phyloP scores from a whole-genome alignment of 2,113 vertebrate species.

The Mus pahari region DNA sequence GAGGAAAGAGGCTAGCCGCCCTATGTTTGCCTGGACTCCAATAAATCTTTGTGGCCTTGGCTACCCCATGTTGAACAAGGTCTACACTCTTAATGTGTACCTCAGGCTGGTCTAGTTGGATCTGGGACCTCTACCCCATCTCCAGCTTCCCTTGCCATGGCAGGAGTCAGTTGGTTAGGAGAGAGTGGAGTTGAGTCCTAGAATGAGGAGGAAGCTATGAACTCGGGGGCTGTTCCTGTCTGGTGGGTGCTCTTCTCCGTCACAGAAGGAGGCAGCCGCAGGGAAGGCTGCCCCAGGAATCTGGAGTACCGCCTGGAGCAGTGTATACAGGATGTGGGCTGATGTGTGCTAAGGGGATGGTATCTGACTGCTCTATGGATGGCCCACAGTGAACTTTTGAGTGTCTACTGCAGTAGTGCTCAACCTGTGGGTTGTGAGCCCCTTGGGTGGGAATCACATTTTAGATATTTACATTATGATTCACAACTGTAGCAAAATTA shows the following conservation, averaged over 20 bases:
- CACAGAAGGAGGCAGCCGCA: background rate
- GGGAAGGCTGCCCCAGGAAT: background rate
- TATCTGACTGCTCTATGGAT: no score
- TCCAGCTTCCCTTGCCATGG: background rate
- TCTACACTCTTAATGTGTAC: accelerated
- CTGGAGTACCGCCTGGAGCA: background rate
- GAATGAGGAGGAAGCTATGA: background rate
- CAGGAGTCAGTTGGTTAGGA: background rate
- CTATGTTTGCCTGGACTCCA: background rate
- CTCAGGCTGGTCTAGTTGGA: background rate
- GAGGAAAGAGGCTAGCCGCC: background rate
- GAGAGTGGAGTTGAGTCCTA: background rate
- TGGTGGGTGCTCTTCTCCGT: background rate
- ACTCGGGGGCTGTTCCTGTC: background rate
- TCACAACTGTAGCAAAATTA: background rate
- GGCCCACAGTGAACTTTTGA: background rate
- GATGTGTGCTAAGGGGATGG: accelerated
- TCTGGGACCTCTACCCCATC: background rate
- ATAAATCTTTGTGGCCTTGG: no score
- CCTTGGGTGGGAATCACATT: no score
- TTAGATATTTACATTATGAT: background rate
- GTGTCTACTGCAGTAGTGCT: background rate
- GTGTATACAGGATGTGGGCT: background rate
- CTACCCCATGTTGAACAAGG: accelerated
- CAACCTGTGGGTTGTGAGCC: background rate